Evolutionary conservation across 2,797 vertebrate genomes (phyloP).

Genomic region (Lithobates pipiens): DNA sequence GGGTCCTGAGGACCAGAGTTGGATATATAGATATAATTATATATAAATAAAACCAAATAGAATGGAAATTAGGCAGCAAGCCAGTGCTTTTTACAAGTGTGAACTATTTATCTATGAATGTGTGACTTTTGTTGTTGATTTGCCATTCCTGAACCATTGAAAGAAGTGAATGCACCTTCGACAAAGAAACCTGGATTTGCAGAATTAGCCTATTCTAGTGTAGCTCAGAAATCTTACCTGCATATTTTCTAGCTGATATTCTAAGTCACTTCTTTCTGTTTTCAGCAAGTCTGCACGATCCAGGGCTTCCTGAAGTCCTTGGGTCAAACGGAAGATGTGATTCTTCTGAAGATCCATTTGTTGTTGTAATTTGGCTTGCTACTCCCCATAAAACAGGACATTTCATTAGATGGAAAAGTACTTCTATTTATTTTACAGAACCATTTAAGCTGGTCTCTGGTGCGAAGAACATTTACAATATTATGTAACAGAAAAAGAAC

Average conservation of each 20-base stretch:
- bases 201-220: neutral
- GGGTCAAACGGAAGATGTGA: conserved; percentile 96
- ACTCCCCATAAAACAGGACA: conserved; percentile 51
- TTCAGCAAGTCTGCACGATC: conserved; percentile 97
- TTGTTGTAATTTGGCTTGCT: conserved; percentile 98
- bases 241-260: conserved; percentile 88
- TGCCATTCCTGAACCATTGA: neutral
- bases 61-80: no score
- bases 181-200: neutral
- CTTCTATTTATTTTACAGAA: neutral
- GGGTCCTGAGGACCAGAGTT: no score
- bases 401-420: conserved; percentile 6
- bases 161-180: neutral
- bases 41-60: no score
- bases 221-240: conserved; percentile 71
- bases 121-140: neutral
- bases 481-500: neutral
- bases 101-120: neutral
- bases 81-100: no score
- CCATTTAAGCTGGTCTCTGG: neutral
- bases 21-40: no score
- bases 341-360: conserved; percentile 98
- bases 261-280: conserved; percentile 94
- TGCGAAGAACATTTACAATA: neutral
- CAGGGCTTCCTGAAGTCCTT: conserved; percentile 95